Evolutionary conservation across 2,113 vertebrate genomes (phyloP).

Genomic region (Arvicanthis niloticus): DNA sequence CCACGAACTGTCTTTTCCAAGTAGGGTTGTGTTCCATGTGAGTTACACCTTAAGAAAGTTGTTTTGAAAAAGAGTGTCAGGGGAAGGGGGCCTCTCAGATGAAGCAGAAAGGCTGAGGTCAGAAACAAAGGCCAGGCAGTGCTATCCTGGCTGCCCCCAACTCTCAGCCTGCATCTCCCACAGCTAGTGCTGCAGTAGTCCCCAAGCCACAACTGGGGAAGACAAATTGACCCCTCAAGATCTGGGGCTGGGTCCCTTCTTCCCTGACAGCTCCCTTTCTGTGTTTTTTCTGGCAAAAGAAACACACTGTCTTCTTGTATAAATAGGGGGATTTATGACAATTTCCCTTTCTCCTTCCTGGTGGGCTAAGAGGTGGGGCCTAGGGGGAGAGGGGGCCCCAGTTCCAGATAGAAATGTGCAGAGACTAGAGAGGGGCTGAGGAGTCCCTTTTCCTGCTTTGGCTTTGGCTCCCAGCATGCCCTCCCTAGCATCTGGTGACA

Average conservation of each 20-base stretch:
- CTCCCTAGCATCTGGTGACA: neutral
- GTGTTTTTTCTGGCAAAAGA: slow-evolving; percentile 81
- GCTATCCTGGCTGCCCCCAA: slow-evolving; percentile 37
- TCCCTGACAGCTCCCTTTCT: slow-evolving; percentile 80
- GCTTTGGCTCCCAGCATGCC: slow-evolving; percentile 15
- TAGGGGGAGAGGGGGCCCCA: slow-evolving; percentile 9
- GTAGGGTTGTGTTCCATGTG: neutral
- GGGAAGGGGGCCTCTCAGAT: neutral
- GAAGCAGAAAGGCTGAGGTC: neutral
- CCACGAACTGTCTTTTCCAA: neutral
- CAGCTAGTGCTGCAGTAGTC: slow-evolving; percentile 50
- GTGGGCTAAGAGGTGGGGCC: slow-evolving; percentile 68
- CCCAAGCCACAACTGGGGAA: slow-evolving; percentile 11
- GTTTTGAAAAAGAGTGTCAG: neutral
- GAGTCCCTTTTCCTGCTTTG: neutral
- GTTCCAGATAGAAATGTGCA: slow-evolving; percentile 47
- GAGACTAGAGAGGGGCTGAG: neutral
- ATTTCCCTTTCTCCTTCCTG: slow-evolving; percentile 65
- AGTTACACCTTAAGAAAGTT: slow-evolving; percentile 40
- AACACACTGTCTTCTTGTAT: slow-evolving; percentile 82
- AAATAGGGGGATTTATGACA: slow-evolving; percentile 85
- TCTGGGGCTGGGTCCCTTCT: slow-evolving; percentile 80
- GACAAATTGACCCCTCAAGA: slow-evolving; percentile 76
- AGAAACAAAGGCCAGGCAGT: slow-evolving; percentile 62
- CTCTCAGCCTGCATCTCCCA: slow-evolving; percentile 31